Conservation (phyloP, 2,113 vertebrate genomes). For the Plestiodon gilberti region DNA sequence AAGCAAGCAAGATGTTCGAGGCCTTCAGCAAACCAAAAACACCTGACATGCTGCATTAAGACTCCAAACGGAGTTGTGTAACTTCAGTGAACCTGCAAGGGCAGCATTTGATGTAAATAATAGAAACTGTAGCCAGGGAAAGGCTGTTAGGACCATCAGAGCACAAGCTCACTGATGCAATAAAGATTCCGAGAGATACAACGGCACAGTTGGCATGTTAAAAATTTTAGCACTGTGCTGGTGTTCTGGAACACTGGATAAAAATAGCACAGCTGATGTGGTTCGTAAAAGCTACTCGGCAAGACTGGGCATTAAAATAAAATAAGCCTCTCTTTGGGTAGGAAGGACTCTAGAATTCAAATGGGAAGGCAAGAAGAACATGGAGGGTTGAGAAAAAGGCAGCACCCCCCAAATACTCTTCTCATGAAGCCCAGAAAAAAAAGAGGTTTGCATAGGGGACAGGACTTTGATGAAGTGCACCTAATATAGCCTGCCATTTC, state of each 20-base stretch:
- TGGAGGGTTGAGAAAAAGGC: too few relatives aligned
- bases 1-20: background rate
- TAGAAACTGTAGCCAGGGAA: slow-evolving; percentile 20
- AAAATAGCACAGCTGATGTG: slow-evolving; percentile 29
- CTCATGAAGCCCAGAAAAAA: background rate
- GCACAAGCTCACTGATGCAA: slow-evolving; percentile 25
- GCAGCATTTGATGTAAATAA: slow-evolving; percentile 21
- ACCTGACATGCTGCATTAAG: background rate
- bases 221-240: slow-evolving; percentile 28
- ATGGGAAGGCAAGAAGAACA: background rate
- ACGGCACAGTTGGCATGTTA: slow-evolving; percentile 39
- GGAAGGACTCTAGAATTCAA: background rate
- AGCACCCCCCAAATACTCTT: background rate
- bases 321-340: slow-evolving; percentile 10
- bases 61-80: background rate
- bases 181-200: slow-evolving; percentile 16
- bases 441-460: background rate
- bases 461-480: too few relatives aligned
- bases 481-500: background rate
- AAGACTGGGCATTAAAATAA: slow-evolving; percentile 22
- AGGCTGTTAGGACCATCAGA: slow-evolving; percentile 4
- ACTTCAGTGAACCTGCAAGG: slow-evolving; percentile 1
- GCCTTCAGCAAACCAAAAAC: background rate
- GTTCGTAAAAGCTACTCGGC: slow-evolving; percentile 19
- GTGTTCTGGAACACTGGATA: slow-evolving; percentile 30